Evolutionary conservation across 2,797 vertebrate species (phyloP).

Genomic region (Melanotaenia parkinsoni): DNA sequence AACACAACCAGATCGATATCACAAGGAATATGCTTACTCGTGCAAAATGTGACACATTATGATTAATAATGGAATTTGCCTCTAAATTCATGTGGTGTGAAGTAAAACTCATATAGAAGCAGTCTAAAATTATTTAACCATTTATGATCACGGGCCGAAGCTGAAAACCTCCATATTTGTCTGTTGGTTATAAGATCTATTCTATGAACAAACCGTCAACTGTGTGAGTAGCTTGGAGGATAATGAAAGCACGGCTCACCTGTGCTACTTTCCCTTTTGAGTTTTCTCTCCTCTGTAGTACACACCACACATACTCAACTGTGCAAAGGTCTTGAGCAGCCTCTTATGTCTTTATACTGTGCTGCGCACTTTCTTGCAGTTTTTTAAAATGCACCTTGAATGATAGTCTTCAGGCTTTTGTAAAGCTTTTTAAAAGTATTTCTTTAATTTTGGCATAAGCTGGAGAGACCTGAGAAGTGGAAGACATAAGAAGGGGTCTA

Average conservation of each 20-base stretch:
- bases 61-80: conserved; percentile 20
- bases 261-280: conserved; percentile 33
- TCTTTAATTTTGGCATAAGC: background rate
- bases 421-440: background rate
- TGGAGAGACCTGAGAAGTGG: too few relatives aligned
- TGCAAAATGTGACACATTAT: conserved; percentile 15
- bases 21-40: conserved; percentile 10
- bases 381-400: background rate
- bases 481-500: too few relatives aligned
- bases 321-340: background rate
- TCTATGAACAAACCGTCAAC: conserved; percentile 61
- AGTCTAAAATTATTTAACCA: conserved; percentile 26
- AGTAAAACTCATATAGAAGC: conserved; percentile 36
- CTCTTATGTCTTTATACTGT: background rate
- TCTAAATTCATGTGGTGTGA: conserved; percentile 19
- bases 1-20: conserved; percentile 4
- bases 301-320: background rate
- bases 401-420: background rate
- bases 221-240: conserved; percentile 54
- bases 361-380: too few relatives aligned
- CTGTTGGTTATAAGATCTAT: conserved; percentile 52
- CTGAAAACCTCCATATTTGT: conserved; percentile 37
- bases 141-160: conserved; percentile 19
- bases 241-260: conserved; percentile 54
- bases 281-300: conserved; percentile 10